Evolutionary conservation across 1,140 invertebrate genomes (phyloP).

Genomic region (Polypedilum vanderplanki): DNA sequence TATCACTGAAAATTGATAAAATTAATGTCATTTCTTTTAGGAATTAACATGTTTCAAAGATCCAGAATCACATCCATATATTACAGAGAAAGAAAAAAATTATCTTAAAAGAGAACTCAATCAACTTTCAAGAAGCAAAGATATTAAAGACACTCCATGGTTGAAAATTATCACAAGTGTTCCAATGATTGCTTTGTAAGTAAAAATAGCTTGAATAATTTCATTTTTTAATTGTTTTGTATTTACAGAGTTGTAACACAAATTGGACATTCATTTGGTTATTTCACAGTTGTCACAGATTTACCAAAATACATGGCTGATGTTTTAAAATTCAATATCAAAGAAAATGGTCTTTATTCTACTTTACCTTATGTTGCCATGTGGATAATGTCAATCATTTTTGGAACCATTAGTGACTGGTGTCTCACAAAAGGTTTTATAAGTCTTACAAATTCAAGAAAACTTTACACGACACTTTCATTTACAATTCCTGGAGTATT

Average conservation of each 20-base stretch:
- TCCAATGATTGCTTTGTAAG: slow-evolving; percentile 55
- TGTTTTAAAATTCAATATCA: slow-evolving; percentile 69
- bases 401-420: slow-evolving; percentile 54
- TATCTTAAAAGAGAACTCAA: slow-evolving; percentile 48
- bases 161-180: slow-evolving; percentile 54
- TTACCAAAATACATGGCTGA: slow-evolving; percentile 78
- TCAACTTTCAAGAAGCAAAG: slow-evolving; percentile 34
- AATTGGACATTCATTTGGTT: slow-evolving; percentile 76
- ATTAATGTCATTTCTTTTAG: slow-evolving; percentile 33
- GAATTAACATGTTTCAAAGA: slow-evolving; percentile 52
- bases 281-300: slow-evolving; percentile 77
- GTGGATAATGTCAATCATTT: slow-evolving; percentile 54
- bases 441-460: slow-evolving; percentile 52
- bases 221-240: not conserved
- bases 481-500: slow-evolving; percentile 51
- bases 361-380: slow-evolving; percentile 55
- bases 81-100: slow-evolving; percentile 57
- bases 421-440: slow-evolving; percentile 49
- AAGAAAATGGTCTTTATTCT: slow-evolving; percentile 54
- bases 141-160: slow-evolving; percentile 47
- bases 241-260: slow-evolving; percentile 38
- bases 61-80: slow-evolving; percentile 62
- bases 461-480: slow-evolving; percentile 51
- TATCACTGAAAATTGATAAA: no score
- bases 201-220: slow-evolving; percentile 35